Percentiles rank a stretch among this genome's conserved stretches.
These are phyloP conservation scores for Acrocephalus arundinaceus DNA, from an alignment of 2,113 vertebrate genomes.

Conservation along the genomic window DNA sequence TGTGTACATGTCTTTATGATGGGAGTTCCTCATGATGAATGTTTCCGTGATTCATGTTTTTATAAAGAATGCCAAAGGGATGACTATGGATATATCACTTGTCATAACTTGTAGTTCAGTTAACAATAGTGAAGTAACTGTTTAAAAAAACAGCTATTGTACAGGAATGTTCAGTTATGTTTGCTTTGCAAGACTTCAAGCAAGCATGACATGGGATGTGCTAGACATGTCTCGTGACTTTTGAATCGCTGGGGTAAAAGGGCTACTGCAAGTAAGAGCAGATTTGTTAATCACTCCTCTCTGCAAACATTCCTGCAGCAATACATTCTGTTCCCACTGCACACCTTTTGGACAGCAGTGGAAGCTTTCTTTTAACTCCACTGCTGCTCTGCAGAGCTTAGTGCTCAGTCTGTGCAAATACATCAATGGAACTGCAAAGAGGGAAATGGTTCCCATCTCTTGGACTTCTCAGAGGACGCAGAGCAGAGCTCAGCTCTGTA, in stretches of 20 bases:
- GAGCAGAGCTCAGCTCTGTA: not conserved
- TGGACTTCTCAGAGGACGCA: not conserved
- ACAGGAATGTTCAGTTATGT: conserved; percentile 27
- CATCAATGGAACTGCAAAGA: not conserved
- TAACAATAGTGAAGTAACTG: conserved; percentile 56
- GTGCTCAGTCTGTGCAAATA: not conserved
- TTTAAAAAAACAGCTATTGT: conserved; percentile 61
- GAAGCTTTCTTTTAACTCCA: not conserved
- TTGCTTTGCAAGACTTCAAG: conserved; percentile 28
- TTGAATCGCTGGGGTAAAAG: not conserved
- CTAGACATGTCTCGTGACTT: conserved; percentile 22
- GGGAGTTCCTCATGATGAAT: conserved; percentile 39
- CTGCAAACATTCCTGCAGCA: not conserved
- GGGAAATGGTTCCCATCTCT: not conserved
- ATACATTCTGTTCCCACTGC: not conserved
- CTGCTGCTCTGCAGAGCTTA: not conserved
- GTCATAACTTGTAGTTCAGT: conserved; percentile 55
- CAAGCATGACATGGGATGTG: not conserved
- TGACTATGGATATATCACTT: conserved; percentile 45
- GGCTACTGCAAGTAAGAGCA: not conserved
- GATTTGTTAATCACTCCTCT: not conserved
- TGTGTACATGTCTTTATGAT: not conserved
- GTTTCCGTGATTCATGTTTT: conserved; percentile 39
- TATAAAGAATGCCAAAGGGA: conserved; percentile 53
- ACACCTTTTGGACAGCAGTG: not conserved